These are phyloP conservation scores for Meliscaeva auricollis DNA, from an alignment of 2,888 invertebrate species.

Conservation along the genomic window DNA sequence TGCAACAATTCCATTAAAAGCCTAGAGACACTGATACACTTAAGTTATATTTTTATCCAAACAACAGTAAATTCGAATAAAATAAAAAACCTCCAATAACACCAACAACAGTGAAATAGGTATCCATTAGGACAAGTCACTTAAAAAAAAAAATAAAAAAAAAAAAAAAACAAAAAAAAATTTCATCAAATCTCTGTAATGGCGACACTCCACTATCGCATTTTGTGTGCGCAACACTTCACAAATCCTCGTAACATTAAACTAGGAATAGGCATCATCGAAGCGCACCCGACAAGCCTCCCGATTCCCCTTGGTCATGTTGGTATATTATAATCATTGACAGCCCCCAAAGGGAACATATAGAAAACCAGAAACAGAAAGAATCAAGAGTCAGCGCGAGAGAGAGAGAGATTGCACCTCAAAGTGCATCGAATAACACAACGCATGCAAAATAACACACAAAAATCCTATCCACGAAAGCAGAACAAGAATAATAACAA, in stretches of 20 bases:
- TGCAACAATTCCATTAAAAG: conserved; percentile 66
- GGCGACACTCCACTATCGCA: conserved; percentile 72
- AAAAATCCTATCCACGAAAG: conserved; percentile 46
- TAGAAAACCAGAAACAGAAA: conserved; percentile 58
- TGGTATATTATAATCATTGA: conserved; percentile 49
- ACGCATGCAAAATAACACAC: conserved; percentile 59
- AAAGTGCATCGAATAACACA: conserved; percentile 35
- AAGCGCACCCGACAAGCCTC: not conserved
- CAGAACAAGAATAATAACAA: conserved; percentile 66
- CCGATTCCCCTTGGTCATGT: not conserved
- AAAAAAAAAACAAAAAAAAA: conserved; percentile 29
- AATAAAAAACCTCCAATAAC: conserved; percentile 28
- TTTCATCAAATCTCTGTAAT: conserved; percentile 74
- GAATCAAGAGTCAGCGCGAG: not conserved
- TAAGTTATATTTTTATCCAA: conserved; percentile 39
- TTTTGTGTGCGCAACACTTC: conserved; percentile 68
- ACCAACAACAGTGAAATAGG: conserved; percentile 11
- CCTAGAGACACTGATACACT: conserved; percentile 36
- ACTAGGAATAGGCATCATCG: not conserved
- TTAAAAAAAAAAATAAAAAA: conserved; percentile 36
- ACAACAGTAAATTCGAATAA: conserved; percentile 52
- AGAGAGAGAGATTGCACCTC: conserved; percentile 4
- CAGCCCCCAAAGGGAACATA: not conserved
- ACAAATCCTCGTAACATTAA: conserved; percentile 67
- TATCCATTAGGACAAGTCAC: conserved; percentile 69